Conservation (phyloP, 64 coral and sea anemone species). For the Catalaphyllia jardinei region DNA sequence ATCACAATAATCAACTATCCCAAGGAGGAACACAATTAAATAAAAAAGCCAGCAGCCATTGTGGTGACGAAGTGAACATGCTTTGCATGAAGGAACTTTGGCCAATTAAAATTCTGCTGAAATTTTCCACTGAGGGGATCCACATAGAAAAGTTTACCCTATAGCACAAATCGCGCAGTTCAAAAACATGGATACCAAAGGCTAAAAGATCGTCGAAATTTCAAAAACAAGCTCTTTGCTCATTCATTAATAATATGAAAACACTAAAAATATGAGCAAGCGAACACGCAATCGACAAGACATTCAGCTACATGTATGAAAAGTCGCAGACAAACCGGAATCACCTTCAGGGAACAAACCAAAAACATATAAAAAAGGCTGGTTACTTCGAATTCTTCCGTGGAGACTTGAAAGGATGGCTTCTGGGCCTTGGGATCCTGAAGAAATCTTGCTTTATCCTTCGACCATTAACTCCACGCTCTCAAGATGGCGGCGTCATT, state of each 20-base stretch:
- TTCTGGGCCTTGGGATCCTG: not conserved
- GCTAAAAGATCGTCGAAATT: not conserved
- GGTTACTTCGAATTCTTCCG: slow-evolving; percentile 28
- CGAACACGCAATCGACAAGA: not conserved
- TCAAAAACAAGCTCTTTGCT: not conserved
- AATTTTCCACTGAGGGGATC: too few species aligned
- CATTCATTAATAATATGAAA: not conserved
- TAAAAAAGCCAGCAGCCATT: not conserved
- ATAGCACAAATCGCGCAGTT: not conserved
- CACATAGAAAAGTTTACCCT: not conserved
- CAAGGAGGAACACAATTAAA: slow-evolving; percentile 8
- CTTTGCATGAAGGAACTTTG: not conserved
- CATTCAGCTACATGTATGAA: not conserved
- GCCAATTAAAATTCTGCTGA: too few species aligned
- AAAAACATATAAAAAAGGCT: slow-evolving; percentile 1
- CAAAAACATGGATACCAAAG: too few species aligned
- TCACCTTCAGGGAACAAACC: not conserved
- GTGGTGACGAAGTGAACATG: not conserved
- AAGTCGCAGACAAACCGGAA: not conserved
- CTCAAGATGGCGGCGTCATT: slow-evolving; percentile 23
- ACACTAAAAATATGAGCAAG: not conserved
- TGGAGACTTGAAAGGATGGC: not conserved
- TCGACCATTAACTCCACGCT: not conserved
- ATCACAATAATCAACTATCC: not conserved
- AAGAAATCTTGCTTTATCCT: not conserved